phyloP scores from a whole-genome alignment of 2,797 vertebrate species.

The Enoplosus armatus region DNA sequence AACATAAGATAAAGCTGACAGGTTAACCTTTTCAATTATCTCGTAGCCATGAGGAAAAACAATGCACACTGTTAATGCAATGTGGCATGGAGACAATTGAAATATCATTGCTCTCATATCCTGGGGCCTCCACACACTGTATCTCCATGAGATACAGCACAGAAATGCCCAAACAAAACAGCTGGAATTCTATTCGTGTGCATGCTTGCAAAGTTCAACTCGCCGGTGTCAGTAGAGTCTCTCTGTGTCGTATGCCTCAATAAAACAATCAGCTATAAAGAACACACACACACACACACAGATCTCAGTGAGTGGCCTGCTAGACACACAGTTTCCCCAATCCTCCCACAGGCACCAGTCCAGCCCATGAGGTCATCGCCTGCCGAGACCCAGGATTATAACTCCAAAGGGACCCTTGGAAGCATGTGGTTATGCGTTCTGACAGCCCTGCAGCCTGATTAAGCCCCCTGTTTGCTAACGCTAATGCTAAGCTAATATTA shows the following conservation, averaged over 20 bases:
- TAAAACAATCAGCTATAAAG: conserved; percentile 66
- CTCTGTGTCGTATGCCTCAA: conserved; percentile 54
- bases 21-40: conserved; percentile 83
- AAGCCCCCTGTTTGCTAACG: conserved; percentile 84
- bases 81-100: conserved; percentile 74
- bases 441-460: conserved; percentile 92
- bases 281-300: conserved; percentile 47
- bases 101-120: conserved; percentile 78
- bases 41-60: conserved; percentile 67
- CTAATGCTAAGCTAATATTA: conserved; percentile 85
- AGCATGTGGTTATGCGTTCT: conserved; percentile 92
- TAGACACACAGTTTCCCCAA: conserved; percentile 71
- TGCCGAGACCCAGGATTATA: conserved; percentile 90
- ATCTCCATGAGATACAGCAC: conserved; percentile 52
- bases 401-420: conserved; percentile 91
- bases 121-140: conserved; percentile 53
- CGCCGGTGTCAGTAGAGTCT: conserved; percentile 49
- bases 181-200: conserved; percentile 54
- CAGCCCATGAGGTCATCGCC: conserved; percentile 92
- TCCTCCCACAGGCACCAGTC: conserved; percentile 87
- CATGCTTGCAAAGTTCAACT: conserved; percentile 67
- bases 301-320: conserved; percentile 64
- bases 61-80: conserved; percentile 65
- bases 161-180: conserved; percentile 72
- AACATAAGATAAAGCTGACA: conserved; percentile 77